Base-by-base conservation (phyloP, 1,140 invertebrate species). In the Octopus bimaculoides region DNA sequence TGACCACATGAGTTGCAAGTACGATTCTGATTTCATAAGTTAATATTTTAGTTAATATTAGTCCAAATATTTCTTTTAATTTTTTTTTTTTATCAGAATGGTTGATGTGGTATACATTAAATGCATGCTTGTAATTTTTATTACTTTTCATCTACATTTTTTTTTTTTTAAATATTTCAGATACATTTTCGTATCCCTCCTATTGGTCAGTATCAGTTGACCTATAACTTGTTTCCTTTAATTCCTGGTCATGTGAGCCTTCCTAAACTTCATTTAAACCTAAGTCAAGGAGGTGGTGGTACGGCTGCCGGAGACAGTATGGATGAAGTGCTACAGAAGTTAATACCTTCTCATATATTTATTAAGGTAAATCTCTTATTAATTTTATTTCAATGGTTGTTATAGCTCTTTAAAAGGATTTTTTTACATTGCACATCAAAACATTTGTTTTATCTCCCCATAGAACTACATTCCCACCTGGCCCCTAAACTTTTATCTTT, bases 161-260 rank as follows among this genome's bases (percentile, higher is more conserved):
- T 56, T 75, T 54, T 14, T 20, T 78, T 75, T 20, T 83, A 54
- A 76, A 82, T 66, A 53, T 91, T 91, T 81, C 85, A 93, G 92
- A 89, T 92, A n/a, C 91, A 92, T 69, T 90, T 94, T 52, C 91
- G 92, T 55, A 91, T 95, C 17, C 90, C 94, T 74, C 94, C 94
- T 0, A 90, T 92, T 52, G 92, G 92, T 75, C 90, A 88, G 79
- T 92, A 93, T 78, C 91, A 91, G 77, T 84, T 95, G 73, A 91
- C 91, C 81, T 95, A 94, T 89, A 95, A 94, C 85, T 90, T 95
- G 66, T 94, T 94, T 85, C 94, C 94, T 5, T 88, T 95, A 79
- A 89, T 94, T 12, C 91, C 94, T 26, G 94, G 94, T 5, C 92
- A 93, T 85, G 93, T 94, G 14, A 89, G 91, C 7, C 90, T 94